Percentiles rank a stretch among this genome's conserved stretches.
phyloP scores from a whole-genome alignment of 2,113 vertebrate species.

The Cepphus grylle region DNA sequence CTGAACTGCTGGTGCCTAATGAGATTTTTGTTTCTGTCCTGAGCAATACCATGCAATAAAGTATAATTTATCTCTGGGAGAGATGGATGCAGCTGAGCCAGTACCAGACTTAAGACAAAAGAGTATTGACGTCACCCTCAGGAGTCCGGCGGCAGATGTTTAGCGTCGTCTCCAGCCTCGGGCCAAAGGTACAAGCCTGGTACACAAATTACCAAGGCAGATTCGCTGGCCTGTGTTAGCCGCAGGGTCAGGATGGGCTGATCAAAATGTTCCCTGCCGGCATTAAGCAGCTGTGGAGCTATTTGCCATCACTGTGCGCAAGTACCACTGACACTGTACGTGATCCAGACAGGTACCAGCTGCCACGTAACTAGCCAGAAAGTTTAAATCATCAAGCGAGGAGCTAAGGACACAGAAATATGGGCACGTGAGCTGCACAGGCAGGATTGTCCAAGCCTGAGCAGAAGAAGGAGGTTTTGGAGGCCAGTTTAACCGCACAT shows the following conservation, averaged over 20 bases:
- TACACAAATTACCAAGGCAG: background rate
- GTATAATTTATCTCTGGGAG: background rate
- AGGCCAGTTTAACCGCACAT: background rate
- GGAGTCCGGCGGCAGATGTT: background rate
- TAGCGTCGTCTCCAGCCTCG: background rate
- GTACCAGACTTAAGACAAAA: background rate
- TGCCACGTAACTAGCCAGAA: background rate
- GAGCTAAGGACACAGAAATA: background rate
- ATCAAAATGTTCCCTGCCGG: background rate
- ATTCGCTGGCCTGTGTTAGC: background rate
- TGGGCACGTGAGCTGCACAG: accelerated
- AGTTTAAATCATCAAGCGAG: background rate
- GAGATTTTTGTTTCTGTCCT: background rate
- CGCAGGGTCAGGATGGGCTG: background rate
- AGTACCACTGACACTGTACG: accelerated
- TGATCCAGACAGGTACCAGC: background rate
- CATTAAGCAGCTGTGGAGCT: background rate
- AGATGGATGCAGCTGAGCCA: background rate
- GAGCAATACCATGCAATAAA: background rate
- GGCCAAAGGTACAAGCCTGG: background rate
- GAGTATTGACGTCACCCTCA: background rate
- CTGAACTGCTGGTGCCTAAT: background rate
- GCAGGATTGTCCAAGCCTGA: background rate
- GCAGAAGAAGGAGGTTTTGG: background rate
- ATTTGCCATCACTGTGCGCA: background rate